phyloP scores from a whole-genome alignment of 2,113 vertebrate genomes.

The Sinocyclocheilus maitianheensis region DNA sequence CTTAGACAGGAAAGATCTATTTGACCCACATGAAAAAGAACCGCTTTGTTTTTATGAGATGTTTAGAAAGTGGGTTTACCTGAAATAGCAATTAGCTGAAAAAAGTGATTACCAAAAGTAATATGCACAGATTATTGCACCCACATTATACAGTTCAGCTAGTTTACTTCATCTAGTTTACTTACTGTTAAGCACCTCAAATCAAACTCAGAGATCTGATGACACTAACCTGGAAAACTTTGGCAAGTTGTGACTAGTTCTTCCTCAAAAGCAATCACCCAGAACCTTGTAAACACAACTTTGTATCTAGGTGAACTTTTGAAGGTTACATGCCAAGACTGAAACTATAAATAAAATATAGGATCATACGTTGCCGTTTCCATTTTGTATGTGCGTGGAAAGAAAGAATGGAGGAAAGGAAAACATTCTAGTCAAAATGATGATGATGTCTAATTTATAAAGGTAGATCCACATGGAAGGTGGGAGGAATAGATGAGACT shows the following conservation, averaged over 20 bases:
- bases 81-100: background rate
- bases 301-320: background rate
- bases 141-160: background rate
- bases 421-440: background rate
- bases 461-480: background rate
- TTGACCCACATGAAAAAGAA: background rate
- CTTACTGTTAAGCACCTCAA: background rate
- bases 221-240: background rate
- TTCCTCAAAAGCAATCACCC: background rate
- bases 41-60: background rate
- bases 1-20: background rate
- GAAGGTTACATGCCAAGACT: background rate
- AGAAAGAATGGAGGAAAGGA: background rate
- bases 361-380: background rate
- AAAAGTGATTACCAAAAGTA: too few species aligned
- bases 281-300: background rate
- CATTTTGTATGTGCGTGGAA: background rate
- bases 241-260: background rate
- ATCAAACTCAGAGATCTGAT: background rate
- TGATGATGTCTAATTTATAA: constrained; percentile 2
- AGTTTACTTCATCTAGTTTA: too few species aligned
- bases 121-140: background rate
- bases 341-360: background rate
- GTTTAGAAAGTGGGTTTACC: background rate
- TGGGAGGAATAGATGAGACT: background rate